Conservation (phyloP, 2,797 vertebrate species). For the Scolopax bukidnonensis region DNA sequence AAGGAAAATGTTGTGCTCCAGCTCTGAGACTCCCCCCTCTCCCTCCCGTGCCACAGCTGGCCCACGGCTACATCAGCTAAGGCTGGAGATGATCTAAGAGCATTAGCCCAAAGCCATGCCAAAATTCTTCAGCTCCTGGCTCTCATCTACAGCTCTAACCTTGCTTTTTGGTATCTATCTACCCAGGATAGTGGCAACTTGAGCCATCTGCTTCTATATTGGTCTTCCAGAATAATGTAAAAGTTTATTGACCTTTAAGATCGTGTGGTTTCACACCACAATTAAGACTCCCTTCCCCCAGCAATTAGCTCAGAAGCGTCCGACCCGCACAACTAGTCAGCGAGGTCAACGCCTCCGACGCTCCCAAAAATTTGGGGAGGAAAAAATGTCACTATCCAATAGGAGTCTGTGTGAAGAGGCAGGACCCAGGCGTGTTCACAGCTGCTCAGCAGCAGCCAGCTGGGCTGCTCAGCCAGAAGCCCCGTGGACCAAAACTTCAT, state of each 20-base stretch:
- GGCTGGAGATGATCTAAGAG: not conserved
- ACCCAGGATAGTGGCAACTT: not conserved
- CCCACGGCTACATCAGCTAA: not conserved
- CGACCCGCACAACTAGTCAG: not conserved
- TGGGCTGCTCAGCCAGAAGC: not conserved
- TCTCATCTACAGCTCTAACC: not conserved
- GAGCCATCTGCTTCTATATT: conserved; percentile 8
- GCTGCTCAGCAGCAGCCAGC: not conserved
- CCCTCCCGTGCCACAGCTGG: not conserved
- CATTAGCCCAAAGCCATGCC: not conserved
- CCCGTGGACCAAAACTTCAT: not conserved
- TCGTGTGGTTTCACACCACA: conserved; percentile 6
- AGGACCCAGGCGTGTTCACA: not conserved
- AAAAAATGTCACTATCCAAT: not conserved
- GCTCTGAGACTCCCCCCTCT: not conserved
- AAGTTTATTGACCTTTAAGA: conserved; percentile 28
- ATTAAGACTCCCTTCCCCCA: not conserved
- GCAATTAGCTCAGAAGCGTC: not conserved
- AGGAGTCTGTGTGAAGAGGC: not conserved
- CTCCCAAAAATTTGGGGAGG: not conserved
- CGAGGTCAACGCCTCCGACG: not conserved
- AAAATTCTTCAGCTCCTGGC: not conserved
- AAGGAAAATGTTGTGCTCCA: not conserved
- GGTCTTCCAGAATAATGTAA: not conserved
- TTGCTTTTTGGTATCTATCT: not conserved